A percentile compares a stretch with the other conserved stretches of the same genome.
These are phyloP conservation scores for Amaurobius ferox DNA, from an alignment of 2,888 invertebrate species.

Conservation along the genomic window DNA sequence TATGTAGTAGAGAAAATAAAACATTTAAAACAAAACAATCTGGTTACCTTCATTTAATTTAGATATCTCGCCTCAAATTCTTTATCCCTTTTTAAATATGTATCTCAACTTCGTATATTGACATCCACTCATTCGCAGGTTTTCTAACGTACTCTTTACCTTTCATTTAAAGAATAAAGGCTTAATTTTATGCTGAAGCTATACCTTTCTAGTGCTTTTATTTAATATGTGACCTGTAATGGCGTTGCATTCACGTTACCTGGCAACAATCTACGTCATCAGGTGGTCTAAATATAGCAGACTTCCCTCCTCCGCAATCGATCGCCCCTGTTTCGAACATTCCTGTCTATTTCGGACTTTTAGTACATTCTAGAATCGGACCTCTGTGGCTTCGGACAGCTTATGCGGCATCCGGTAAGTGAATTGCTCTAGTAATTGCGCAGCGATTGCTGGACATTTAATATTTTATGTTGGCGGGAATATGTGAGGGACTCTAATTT, in stretches of 20 bases:
- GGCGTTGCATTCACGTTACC: slow-evolving; percentile 51
- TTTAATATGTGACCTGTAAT: slow-evolving; percentile 42
- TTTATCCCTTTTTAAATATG: too few relatives aligned
- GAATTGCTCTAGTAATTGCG: not conserved
- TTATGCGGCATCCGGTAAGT: slow-evolving; percentile 61
- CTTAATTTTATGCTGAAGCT: not conserved
- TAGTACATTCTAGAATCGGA: slow-evolving; percentile 49
- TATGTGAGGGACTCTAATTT: not conserved
- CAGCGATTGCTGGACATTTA: not conserved
- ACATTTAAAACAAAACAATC: too few relatives aligned
- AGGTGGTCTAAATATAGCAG: slow-evolving; percentile 64
- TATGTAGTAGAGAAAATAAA: too few relatives aligned
- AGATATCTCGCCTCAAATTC: too few relatives aligned
- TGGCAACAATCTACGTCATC: slow-evolving; percentile 59
- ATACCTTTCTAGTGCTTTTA: not conserved
- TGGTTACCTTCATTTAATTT: too few relatives aligned
- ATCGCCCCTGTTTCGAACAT: slow-evolving; percentile 62
- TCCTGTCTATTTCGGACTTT: slow-evolving; percentile 57
- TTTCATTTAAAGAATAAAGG: not conserved
- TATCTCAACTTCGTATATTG: too few relatives aligned
- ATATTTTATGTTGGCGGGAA: not conserved
- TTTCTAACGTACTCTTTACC: too few relatives aligned
- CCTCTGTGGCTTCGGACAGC: slow-evolving; percentile 27
- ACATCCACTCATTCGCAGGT: too few relatives aligned
- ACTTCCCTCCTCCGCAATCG: slow-evolving; percentile 52